These are phyloP conservation scores for Scartelaos histophorus DNA, from an alignment of 2,113 vertebrate genomes.

Conservation along the genomic window DNA sequence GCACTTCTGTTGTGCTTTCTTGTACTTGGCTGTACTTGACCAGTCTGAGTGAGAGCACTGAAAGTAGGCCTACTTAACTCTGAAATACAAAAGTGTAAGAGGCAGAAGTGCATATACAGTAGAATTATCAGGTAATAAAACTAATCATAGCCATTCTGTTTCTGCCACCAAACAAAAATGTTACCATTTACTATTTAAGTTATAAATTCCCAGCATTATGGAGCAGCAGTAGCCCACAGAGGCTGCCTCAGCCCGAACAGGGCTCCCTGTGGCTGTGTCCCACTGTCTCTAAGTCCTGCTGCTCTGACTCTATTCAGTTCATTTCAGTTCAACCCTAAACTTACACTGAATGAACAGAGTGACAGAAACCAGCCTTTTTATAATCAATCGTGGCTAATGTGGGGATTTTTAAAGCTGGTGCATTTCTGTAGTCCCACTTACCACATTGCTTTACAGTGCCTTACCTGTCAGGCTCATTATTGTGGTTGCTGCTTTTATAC, in stretches of 20 bases:
- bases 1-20: constrained; percentile 9
- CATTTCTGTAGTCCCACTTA: constrained; percentile 34
- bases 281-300: not conserved
- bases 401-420: constrained; percentile 15
- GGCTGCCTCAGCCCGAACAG: constrained; percentile 41
- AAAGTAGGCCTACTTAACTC: not conserved
- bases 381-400: constrained; percentile 15
- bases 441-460: constrained; percentile 50
- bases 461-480: constrained; percentile 15
- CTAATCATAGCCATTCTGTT: not conserved
- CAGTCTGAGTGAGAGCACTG: constrained; percentile 6
- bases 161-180: not conserved
- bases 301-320: constrained; percentile 28
- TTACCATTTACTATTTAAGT: not conserved
- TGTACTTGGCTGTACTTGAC: constrained; percentile 11
- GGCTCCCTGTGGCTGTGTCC: constrained; percentile 29
- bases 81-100: not conserved
- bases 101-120: no score
- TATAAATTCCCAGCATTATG: not conserved
- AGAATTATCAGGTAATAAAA: not conserved
- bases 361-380: constrained; percentile 19
- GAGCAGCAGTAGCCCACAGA: constrained; percentile 21
- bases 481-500: constrained; percentile 4
- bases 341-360: constrained; percentile 1
- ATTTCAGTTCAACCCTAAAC: constrained; percentile 36